phyloP scores from a whole-genome alignment of 2,888 invertebrate genomes.

The Eremobia ochroleuca region DNA sequence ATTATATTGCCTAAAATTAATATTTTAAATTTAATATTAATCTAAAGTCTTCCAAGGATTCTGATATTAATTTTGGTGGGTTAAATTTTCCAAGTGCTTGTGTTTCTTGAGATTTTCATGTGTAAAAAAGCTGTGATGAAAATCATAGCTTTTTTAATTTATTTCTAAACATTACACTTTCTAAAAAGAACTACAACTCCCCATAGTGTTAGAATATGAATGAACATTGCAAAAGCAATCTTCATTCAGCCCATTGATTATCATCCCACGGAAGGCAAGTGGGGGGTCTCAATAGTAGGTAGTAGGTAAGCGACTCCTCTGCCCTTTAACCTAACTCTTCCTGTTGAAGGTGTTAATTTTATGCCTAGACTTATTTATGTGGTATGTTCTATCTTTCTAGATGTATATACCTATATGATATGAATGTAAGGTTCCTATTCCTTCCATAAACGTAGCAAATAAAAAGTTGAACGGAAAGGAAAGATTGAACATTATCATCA shows the following conservation, averaged over 20 bases:
- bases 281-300: conserved; percentile 15
- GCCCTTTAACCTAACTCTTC: conserved; percentile 48
- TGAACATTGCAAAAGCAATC: conserved; percentile 31
- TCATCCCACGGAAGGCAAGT: conserved; percentile 32
- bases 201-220: conserved; percentile 20
- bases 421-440: not conserved
- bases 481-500: not conserved
- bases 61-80: too few relatives aligned
- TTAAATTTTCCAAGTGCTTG: not conserved
- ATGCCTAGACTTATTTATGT: not conserved
- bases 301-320: conserved; percentile 29
- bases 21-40: too few relatives aligned
- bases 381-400: not conserved
- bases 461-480: not conserved
- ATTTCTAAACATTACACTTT: too few relatives aligned
- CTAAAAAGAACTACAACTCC: too few relatives aligned
- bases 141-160: too few relatives aligned
- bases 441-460: not conserved
- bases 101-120: not conserved
- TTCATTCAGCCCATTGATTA: conserved; percentile 43
- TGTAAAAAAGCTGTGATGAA: too few relatives aligned
- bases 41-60: too few relatives aligned
- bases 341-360: conserved; percentile 38
- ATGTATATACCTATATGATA: not conserved
- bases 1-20: too few relatives aligned